Base-by-base conservation (phyloP, 2,797 vertebrate species). In the Hoplostethus atlanticus region DNA sequence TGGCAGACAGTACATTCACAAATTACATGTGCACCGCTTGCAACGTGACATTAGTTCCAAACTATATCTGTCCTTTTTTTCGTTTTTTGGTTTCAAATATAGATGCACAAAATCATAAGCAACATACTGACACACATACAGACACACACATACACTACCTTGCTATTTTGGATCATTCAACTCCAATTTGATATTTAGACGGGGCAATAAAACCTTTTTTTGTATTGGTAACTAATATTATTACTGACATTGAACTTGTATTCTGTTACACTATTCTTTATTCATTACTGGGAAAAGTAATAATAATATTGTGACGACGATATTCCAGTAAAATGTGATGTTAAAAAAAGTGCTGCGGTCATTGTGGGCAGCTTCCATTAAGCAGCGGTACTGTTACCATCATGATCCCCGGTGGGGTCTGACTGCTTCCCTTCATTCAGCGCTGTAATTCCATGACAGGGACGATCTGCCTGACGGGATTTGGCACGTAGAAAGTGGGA, bases 391-490 rank as follows among this genome's bases (percentile, higher is more conserved):
- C 71, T 42, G 67, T 73, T 69, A 77, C 73, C 66, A 84, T 79
- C 69, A 80, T 42, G 76, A 64, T 73, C 66, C 84, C 70, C 61
- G 25, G 47, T 64, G 71, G 80, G 7, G 38, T 81, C 68, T 65
- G 64, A 68, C 71, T 67, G 64, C n/a, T 68, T 75, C 47, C 72
- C 6, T 34, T 87, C 81, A 85, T 88, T 85, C 87, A 78, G 65
- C 70, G 59, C 70, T 15, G 8, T 88, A 83, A 86, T 84, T 88
- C 84, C 84, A 83, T 78, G 77, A 81, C 65, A 73, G 79, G 64
- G 76, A 90, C 56, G 21, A 80, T 83, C 84, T 77, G 82, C 83
- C 82, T 36, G 69, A 75, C 68, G 79, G 83, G 79, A 83, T 88
- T 76, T 89, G 67, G 69, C 59, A 69, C 67, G 80, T 72, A 73